Conservation (phyloP, 1,140 invertebrate species). For the Drosophila erecta region DNA sequence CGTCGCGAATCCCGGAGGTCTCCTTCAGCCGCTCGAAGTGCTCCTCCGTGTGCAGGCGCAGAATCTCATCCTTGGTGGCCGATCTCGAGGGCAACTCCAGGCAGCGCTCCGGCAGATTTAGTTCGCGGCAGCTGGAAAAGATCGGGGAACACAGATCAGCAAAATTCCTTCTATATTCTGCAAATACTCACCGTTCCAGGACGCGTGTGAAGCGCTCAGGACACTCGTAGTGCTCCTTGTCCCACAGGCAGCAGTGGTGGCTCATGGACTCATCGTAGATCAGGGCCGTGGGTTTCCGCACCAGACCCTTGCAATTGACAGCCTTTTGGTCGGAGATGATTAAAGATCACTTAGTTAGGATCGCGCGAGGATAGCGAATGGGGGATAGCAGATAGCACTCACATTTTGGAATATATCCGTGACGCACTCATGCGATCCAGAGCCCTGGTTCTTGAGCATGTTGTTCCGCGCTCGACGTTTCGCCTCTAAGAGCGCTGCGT, state of each 20-base stretch:
- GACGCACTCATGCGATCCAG: constrained; percentile 77
- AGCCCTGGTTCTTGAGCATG: constrained; percentile 85
- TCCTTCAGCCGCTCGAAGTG: constrained; percentile 88
- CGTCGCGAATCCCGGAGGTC: constrained; percentile 87
- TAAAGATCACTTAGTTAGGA: constrained; percentile 23
- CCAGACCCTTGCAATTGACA: constrained; percentile 87
- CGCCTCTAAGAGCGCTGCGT: constrained; percentile 85
- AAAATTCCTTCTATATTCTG: too few relatives aligned
- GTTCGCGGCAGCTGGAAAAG: constrained; percentile 88
- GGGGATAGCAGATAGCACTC: constrained; percentile 37
- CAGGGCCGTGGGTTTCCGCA: constrained; percentile 89
- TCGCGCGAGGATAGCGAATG: not conserved
- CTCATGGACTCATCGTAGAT: constrained; percentile 92
- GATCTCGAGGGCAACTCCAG: constrained; percentile 86
- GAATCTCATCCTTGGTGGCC: constrained; percentile 90
- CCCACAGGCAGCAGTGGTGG: constrained; percentile 93
- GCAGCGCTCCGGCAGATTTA: constrained; percentile 90
- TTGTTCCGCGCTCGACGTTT: constrained; percentile 86
- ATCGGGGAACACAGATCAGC: not conserved
- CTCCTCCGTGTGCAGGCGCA: constrained; percentile 88
- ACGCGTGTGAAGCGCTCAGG: constrained; percentile 90
- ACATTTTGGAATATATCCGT: constrained; percentile 87
- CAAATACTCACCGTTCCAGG: constrained; percentile 87
- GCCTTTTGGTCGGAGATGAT: too few relatives aligned
- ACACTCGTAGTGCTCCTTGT: constrained; percentile 92